Conservation (phyloP, 2,888 invertebrate genomes). For the Thalpophila matura region DNA sequence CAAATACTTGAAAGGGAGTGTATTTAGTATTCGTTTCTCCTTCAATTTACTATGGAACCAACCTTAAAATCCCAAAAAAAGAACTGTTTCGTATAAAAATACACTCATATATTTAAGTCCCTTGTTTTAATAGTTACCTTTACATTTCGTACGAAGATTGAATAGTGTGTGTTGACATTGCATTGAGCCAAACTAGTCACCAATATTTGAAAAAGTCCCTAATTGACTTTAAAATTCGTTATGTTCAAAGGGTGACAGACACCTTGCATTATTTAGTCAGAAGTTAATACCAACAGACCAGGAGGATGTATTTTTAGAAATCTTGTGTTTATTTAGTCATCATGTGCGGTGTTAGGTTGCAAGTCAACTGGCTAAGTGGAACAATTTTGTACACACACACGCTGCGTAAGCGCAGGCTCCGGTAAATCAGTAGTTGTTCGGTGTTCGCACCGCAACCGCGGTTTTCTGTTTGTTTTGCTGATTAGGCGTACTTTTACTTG, state of each 20-base stretch:
- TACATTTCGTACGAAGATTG: background rate
- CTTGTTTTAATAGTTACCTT: background rate
- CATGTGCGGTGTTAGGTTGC: slow-evolving; percentile 45
- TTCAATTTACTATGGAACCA: too few relatives aligned
- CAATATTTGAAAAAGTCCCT: too few relatives aligned
- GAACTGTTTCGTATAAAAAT: too few relatives aligned
- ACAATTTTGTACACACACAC: slow-evolving; percentile 61
- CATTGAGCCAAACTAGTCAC: too few relatives aligned
- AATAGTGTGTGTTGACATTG: too few relatives aligned
- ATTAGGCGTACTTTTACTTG: slow-evolving; percentile 51
- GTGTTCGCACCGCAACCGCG: slow-evolving; percentile 30
- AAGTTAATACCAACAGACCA: slow-evolving; percentile 23
- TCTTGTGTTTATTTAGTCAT: slow-evolving; percentile 42
- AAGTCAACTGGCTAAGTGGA: slow-evolving; percentile 66
- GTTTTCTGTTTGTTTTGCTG: slow-evolving; percentile 61
- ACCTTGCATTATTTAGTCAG: slow-evolving; percentile 24
- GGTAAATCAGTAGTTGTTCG: slow-evolving; percentile 18
- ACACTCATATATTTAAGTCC: too few relatives aligned
- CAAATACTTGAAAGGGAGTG: too few relatives aligned
- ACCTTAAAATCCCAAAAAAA: too few relatives aligned
- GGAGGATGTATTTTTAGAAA: slow-evolving; percentile 49
- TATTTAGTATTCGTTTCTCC: too few relatives aligned
- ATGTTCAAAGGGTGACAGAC: slow-evolving; percentile 5
- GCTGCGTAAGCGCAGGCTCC: background rate
- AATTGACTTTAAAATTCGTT: too few relatives aligned